phyloP scores from a whole-genome alignment of 1,140 invertebrate species.

The Monomorium pharaonis region DNA sequence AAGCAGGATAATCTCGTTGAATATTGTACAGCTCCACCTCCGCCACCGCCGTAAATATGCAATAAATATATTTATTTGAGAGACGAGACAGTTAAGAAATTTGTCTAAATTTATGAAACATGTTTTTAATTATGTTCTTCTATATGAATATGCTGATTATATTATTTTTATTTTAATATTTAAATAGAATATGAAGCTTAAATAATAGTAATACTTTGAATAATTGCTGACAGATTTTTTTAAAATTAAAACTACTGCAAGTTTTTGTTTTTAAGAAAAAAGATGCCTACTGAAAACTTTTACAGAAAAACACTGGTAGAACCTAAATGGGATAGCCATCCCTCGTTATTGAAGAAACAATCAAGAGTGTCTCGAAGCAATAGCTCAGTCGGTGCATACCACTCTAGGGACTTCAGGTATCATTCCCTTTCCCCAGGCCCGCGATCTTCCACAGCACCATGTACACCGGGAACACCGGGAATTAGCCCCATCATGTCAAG shows the following conservation, averaged over 20 bases:
- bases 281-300: constrained; percentile 19
- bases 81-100: not conserved
- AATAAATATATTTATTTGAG: not conserved
- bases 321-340: constrained; percentile 84
- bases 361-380: constrained; percentile 81
- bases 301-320: constrained; percentile 79
- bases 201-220: not conserved
- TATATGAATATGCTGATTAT: constrained; percentile 15
- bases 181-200: not conserved
- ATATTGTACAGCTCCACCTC: constrained; percentile 79
- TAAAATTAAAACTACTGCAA: not conserved
- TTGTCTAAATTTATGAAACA: not conserved
- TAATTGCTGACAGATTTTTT: not conserved
- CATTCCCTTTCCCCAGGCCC: constrained; percentile 80
- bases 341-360: constrained; percentile 78
- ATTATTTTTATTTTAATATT: constrained; percentile 21
- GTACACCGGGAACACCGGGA: constrained; percentile 82
- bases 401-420: constrained; percentile 81
- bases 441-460: constrained; percentile 80
- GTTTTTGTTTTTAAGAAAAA: not conserved
- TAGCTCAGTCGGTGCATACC: constrained; percentile 81
- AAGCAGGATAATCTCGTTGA: constrained; percentile 81
- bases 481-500: constrained; percentile 82
- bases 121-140: constrained; percentile 28
- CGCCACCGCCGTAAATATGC: constrained; percentile 78